These are phyloP conservation scores for Crepidodera aurea DNA, from an alignment of 2,888 invertebrate species.

Conservation along the genomic window DNA sequence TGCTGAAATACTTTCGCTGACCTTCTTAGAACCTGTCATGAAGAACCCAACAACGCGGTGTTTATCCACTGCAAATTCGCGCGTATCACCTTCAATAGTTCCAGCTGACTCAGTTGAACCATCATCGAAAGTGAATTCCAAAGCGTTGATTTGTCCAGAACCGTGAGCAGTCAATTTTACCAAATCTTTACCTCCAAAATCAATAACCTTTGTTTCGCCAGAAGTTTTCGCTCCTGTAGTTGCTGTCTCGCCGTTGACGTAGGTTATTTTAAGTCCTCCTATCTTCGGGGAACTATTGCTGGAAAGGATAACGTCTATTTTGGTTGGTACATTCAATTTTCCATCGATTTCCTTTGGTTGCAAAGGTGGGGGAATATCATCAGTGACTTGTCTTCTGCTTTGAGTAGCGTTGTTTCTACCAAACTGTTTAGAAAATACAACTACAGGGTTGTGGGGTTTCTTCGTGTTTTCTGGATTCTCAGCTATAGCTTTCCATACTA, in stretches of 20 bases:
- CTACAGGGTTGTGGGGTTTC: neutral
- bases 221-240: neutral
- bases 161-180: neutral
- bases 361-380: neutral
- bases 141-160: neutral
- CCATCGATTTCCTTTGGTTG: neutral
- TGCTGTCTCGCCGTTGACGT: neutral
- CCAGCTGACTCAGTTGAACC: neutral
- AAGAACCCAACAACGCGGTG: neutral
- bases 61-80: neutral
- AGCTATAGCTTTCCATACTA: neutral
- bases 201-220: neutral
- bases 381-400: neutral
- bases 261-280: neutral
- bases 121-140: neutral
- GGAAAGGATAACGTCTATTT: neutral
- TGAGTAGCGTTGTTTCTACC: neutral
- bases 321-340: neutral
- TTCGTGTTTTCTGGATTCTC: neutral
- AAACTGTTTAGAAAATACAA: neutral
- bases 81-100: neutral
- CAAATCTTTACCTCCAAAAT: neutral
- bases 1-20: neutral
- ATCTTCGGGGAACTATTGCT: neutral
- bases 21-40: neutral